These are phyloP conservation scores for Macrophya annulata DNA, from an alignment of 2,888 invertebrate species.

Conservation along the genomic window DNA sequence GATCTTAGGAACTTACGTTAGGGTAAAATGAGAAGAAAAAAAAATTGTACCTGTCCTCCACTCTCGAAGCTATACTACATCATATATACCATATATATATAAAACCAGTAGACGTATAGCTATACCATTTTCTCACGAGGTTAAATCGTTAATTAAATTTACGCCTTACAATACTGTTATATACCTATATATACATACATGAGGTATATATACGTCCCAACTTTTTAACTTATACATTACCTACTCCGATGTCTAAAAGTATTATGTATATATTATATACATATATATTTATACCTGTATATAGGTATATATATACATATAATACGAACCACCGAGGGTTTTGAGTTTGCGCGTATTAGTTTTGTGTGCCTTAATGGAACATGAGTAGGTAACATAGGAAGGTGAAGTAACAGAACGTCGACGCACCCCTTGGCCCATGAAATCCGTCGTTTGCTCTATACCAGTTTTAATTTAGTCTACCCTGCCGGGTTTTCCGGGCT, in stretches of 20 bases:
- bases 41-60: constrained; percentile 26
- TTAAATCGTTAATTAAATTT: constrained; percentile 33
- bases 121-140: constrained; percentile 19
- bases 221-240: not conserved
- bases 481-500: constrained; percentile 30
- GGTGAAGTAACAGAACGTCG: constrained; percentile 19
- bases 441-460: constrained; percentile 41
- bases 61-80: not conserved
- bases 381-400: not conserved
- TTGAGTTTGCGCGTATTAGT: constrained; percentile 20
- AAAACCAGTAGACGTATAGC: not conserved
- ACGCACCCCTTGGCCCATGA: constrained; percentile 42
- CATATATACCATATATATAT: not conserved
- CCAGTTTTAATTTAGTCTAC: constrained; percentile 53
- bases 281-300: no score
- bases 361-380: constrained; percentile 11
- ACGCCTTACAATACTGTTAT: not conserved
- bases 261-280: no score
- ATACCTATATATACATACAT: not conserved
- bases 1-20: constrained; percentile 15
- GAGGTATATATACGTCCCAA: not conserved
- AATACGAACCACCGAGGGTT: not conserved
- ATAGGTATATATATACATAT: no score
- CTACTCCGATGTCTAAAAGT: not conserved
- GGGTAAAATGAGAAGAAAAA: not conserved